Conservation (phyloP, 2,888 invertebrate species). For the Glyphotaelius pellucidus region DNA sequence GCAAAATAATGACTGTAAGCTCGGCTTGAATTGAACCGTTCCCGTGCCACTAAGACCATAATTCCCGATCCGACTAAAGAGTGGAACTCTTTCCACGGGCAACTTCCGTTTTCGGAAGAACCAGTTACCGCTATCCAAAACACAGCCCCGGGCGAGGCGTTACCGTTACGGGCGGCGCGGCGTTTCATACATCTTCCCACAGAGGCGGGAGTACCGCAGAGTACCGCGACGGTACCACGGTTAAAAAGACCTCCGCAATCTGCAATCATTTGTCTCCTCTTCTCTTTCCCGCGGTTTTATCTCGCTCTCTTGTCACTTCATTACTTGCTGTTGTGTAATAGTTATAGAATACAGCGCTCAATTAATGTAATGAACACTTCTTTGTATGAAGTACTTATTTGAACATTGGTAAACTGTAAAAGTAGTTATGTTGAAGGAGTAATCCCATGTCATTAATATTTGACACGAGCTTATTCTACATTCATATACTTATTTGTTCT, state of each 20-base stretch:
- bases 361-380: conserved; percentile 20
- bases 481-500: neutral
- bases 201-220: neutral
- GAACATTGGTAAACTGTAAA: neutral
- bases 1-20: neutral
- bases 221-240: neutral
- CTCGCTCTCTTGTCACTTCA: neutral
- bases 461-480: neutral
- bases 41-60: neutral
- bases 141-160: conserved; percentile 5
- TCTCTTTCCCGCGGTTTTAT: conserved; percentile 3
- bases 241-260: neutral
- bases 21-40: neutral
- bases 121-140: conserved; percentile 45
- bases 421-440: neutral
- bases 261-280: neutral
- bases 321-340: neutral
- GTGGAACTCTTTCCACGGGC: neutral
- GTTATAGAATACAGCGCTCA: neutral
- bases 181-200: neutral
- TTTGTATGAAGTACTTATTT: neutral
- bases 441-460: neutral
- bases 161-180: conserved; percentile 37
- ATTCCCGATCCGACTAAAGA: conserved; percentile 25
- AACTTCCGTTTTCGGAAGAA: conserved; percentile 46